Evolutionary conservation across 2,113 vertebrate species (phyloP).

Genomic region (Cyprinodon tularosa): DNA sequence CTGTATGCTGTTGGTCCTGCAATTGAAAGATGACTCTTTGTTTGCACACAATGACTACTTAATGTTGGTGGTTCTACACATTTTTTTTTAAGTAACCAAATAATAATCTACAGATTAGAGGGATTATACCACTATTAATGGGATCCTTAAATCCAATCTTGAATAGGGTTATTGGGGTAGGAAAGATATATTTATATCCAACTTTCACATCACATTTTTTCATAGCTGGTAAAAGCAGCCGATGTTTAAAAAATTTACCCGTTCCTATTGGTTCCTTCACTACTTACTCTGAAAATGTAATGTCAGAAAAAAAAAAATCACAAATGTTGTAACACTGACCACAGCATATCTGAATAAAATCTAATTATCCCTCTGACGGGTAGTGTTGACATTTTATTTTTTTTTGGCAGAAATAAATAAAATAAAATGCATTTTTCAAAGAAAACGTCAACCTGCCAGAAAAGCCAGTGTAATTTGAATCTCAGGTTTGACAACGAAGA

Average conservation of each 20-base stretch:
- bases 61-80: too few species aligned
- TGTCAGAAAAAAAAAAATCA: background rate
- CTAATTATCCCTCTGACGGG: background rate
- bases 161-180: background rate
- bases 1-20: too few species aligned
- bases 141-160: background rate
- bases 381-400: background rate
- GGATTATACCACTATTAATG: background rate
- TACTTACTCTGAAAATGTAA: background rate
- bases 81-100: too few species aligned
- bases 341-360: background rate
- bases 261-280: background rate
- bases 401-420: background rate
- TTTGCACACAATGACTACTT: too few species aligned
- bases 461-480: constrained; percentile 21
- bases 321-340: background rate
- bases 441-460: constrained; percentile 6
- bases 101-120: too few species aligned
- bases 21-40: too few species aligned
- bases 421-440: background rate
- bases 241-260: background rate
- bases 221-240: background rate
- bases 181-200: background rate
- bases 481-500: constrained; percentile 38
- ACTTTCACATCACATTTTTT: background rate